Evolutionary conservation across 1,140 invertebrate species (phyloP), one percentile per base, ranked within the genome.

Genomic region (Zaprionus africanus): DNA sequence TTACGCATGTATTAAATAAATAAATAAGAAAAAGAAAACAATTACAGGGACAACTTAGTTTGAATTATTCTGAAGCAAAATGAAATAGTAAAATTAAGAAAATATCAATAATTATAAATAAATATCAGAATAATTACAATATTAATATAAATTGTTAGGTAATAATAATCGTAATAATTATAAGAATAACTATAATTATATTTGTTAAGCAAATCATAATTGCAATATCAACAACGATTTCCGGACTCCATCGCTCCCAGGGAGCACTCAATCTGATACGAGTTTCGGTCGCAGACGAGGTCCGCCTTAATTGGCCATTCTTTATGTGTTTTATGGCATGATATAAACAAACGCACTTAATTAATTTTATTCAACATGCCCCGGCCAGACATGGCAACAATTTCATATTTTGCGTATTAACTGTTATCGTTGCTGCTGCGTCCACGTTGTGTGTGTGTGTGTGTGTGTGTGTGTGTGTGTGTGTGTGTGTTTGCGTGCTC

Each of bases 381-480:
- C 31, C 70, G 70, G 65, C 15, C 71, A 65, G 76, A 76, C 67
- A 56, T 46, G 61, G 70, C 76, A 77, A 82, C 76, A 82, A 70
- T 87, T 87, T 87, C 79, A 85, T 82, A 85, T 87, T 87, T 82
- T 72, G 56, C 79, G 78, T 87, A 84, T 85, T 82, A 87, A 82
- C 71, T 79, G 64, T 77, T 79, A 80, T 83, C 54, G 66, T 70
- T 62, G 71, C 51, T 62, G 75, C 22, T n/a, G n/a, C 65, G 51
- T 43, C n/a, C 51, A 34, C 28, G 17, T 36, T 12, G 31, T 51
- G 6, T 7, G 6, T 12, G n/a, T n/a, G 12, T 1, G 43, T 12
- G 31, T 51, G 6, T 7, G 6, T 12, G n/a, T n/a, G 12, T 1
- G n/a, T 22, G 22, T 22, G 22, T 22, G 22, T 22, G 22, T 22